Conservation (phyloP, 2,888 invertebrate genomes). For the Cerceris rybyensis region DNA sequence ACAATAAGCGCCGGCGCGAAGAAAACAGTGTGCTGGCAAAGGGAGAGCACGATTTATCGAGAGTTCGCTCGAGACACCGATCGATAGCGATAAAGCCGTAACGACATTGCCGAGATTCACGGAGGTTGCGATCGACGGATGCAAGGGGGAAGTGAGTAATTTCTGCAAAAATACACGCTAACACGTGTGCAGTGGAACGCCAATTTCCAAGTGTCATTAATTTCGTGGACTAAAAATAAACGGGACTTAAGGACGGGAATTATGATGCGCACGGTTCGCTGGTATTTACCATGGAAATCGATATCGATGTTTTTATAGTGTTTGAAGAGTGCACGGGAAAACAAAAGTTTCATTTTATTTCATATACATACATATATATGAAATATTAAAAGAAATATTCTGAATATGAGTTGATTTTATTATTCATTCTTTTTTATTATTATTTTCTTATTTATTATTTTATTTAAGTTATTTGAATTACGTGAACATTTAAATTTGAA, state of each 20-base stretch:
- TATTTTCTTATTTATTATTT: too few species aligned
- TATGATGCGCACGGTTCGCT: too few species aligned
- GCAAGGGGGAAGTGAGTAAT: conserved; percentile 4
- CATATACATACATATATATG: too few species aligned
- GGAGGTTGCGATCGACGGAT: background rate
- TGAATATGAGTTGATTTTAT: too few species aligned
- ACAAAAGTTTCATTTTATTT: too few species aligned
- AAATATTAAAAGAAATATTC: too few species aligned
- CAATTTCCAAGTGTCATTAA: background rate
- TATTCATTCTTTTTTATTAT: too few species aligned
- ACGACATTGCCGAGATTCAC: background rate
- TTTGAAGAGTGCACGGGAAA: too few species aligned
- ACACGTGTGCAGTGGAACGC: background rate
- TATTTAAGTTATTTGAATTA: too few species aligned
- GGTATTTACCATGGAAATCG: too few species aligned
- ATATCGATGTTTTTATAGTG: too few species aligned
- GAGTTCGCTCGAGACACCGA: background rate
- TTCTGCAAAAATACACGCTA: background rate
- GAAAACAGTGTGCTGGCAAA: conserved; percentile 1
- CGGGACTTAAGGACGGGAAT: too few species aligned
- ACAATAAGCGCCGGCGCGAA: conserved; percentile 49
- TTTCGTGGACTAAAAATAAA: background rate
- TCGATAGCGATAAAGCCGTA: background rate
- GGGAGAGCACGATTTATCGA: background rate
- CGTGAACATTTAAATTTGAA: background rate